These are phyloP conservation scores for Branchinecta sandiegonensis DNA, from an alignment of 2,888 invertebrate genomes.

Conservation along the genomic window DNA sequence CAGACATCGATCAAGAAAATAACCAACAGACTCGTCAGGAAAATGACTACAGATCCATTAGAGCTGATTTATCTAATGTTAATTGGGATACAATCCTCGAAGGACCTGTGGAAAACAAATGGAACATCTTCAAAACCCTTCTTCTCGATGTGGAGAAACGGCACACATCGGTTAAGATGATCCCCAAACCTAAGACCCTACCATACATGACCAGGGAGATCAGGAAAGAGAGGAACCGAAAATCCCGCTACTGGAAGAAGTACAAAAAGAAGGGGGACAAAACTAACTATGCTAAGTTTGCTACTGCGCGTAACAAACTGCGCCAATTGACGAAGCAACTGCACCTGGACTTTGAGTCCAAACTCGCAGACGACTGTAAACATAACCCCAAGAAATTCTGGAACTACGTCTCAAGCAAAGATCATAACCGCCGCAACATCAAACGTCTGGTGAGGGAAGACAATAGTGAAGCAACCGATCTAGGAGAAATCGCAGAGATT, in stretches of 20 bases:
- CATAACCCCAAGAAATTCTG: too few relatives aligned
- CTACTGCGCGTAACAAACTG: not conserved
- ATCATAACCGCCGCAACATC: too few relatives aligned
- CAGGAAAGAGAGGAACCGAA: conserved; percentile 15
- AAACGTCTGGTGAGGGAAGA: too few relatives aligned
- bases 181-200: conserved; percentile 14
- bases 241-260: conserved; percentile 15
- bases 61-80: conserved; percentile 6
- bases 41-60: conserved; percentile 14
- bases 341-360: too few relatives aligned
- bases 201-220: conserved; percentile 13
- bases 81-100: not conserved
- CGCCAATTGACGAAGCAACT: too few relatives aligned
- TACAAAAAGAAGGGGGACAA: conserved; percentile 9
- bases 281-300: conserved; percentile 5
- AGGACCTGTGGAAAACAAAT: conserved; percentile 3
- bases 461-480: too few relatives aligned
- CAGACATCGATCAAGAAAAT: not conserved
- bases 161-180: conserved; percentile 14
- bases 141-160: conserved; percentile 15
- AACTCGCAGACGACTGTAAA: too few relatives aligned
- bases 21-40: conserved; percentile 7
- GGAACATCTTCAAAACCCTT: conserved; percentile 6
- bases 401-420: too few relatives aligned
- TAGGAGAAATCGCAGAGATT: too few relatives aligned